A percentile compares a stretch with the other conserved stretches of the same genome.
These are phyloP conservation scores for Drosophila paramelanica DNA, from an alignment of 2,888 invertebrate species.

Conservation along the genomic window DNA sequence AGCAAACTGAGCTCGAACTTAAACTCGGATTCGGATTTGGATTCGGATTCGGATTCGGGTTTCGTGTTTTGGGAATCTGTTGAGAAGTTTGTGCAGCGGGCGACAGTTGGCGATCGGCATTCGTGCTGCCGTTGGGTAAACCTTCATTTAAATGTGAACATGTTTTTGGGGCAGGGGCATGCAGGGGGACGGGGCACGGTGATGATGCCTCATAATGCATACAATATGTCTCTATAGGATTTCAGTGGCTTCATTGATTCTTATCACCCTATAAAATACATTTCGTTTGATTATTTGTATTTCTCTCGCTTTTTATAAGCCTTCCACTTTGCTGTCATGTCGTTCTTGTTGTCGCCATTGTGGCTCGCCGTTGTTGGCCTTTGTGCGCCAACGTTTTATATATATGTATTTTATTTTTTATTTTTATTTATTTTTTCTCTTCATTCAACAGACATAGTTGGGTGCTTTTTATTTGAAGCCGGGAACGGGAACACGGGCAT, in stretches of 20 bases:
- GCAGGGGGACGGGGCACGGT: slow-evolving; percentile 13
- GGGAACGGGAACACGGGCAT: slow-evolving; percentile 12
- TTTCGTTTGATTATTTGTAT: slow-evolving; percentile 82
- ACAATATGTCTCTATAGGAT: slow-evolving; percentile 84
- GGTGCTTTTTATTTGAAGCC: slow-evolving; percentile 68
- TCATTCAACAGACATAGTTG: slow-evolving; percentile 70
- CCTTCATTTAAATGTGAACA: slow-evolving; percentile 76
- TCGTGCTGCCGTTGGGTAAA: slow-evolving; percentile 61
- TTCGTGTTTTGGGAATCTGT: slow-evolving; percentile 3
- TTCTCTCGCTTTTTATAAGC: slow-evolving; percentile 76
- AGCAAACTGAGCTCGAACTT: slow-evolving; percentile 24
- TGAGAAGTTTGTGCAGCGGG: slow-evolving; percentile 46
- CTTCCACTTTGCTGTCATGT: slow-evolving; percentile 60
- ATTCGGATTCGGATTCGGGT: background rate
- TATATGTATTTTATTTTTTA: slow-evolving; percentile 29
- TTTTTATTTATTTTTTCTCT: slow-evolving; percentile 23
- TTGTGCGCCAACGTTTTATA: slow-evolving; percentile 62
- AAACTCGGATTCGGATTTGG: background rate
- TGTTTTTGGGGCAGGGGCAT: background rate
- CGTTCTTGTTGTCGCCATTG: slow-evolving; percentile 71
- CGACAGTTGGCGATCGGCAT: slow-evolving; percentile 42
- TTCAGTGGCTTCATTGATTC: slow-evolving; percentile 85
- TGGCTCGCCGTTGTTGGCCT: slow-evolving; percentile 65
- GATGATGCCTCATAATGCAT: slow-evolving; percentile 80
- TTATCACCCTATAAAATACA: slow-evolving; percentile 85